A percentile compares a stretch with the other conserved stretches of the same genome.
phyloP scores from a whole-genome alignment of 1,140 invertebrate species.

The Calycopis cecrops region DNA sequence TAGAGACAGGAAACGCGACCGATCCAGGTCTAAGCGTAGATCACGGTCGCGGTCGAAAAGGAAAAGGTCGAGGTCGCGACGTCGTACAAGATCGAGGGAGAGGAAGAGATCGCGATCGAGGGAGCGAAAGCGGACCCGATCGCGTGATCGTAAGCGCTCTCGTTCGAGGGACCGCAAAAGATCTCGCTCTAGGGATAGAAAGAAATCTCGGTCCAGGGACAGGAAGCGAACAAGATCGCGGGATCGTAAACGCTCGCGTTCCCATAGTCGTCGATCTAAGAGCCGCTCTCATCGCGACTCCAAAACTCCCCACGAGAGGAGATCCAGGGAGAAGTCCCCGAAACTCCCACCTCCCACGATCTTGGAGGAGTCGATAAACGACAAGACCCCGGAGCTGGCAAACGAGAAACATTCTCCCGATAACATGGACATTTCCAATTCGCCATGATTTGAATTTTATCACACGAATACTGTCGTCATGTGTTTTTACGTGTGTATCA shows the following conservation, averaged over 20 bases:
- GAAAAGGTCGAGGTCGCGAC: conserved; percentile 49
- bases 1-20: conserved; percentile 58
- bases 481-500: conserved; percentile 4
- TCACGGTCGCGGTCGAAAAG: conserved; percentile 48
- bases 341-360: conserved; percentile 41
- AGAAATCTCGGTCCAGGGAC: conserved; percentile 54
- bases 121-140: conserved; percentile 58
- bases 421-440: conserved; percentile 75
- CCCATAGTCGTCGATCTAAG: conserved; percentile 56
- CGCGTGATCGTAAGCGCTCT: conserved; percentile 63
- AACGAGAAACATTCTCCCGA: conserved; percentile 69
- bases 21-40: conserved; percentile 48
- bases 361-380: conserved; percentile 37
- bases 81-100: conserved; percentile 57
- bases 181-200: conserved; percentile 57
- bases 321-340: conserved; percentile 57
- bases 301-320: conserved; percentile 56
- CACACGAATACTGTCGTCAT: conserved; percentile 3
- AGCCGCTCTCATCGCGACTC: conserved; percentile 56
- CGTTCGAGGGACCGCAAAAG: conserved; percentile 65
- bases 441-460: conserved; percentile 46
- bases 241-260: conserved; percentile 63
- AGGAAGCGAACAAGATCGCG: conserved; percentile 63
- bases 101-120: conserved; percentile 60
- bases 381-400: conserved; percentile 41